phyloP scores from a whole-genome alignment of 2,888 invertebrate genomes.

The Leptopilina myrica region DNA sequence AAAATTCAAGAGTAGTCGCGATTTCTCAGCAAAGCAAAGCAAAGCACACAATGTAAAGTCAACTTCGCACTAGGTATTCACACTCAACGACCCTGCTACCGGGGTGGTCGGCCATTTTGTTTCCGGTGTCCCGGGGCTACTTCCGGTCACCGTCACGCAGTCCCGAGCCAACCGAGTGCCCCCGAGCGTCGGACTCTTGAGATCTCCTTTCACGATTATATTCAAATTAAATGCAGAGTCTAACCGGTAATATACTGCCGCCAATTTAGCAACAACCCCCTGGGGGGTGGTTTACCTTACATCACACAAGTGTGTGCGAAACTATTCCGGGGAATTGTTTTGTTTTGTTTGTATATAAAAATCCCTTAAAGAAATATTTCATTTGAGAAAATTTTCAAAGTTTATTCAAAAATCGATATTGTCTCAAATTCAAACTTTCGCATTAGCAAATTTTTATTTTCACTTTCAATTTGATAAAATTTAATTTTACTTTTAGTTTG shows the following conservation, averaged over 20 bases:
- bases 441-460: no score
- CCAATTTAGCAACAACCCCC: slow-evolving; percentile 76
- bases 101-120: slow-evolving; percentile 71
- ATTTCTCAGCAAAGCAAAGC: slow-evolving; percentile 61
- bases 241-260: slow-evolving; percentile 76
- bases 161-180: slow-evolving; percentile 69
- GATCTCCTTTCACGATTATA: slow-evolving; percentile 75
- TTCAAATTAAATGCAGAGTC: slow-evolving; percentile 76
- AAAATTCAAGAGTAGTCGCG: slow-evolving; percentile 55
- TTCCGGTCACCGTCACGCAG: slow-evolving; percentile 76
- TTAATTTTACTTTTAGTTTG: no score
- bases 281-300: slow-evolving; percentile 70
- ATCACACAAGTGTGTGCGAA: slow-evolving; percentile 57
- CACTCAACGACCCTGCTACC: slow-evolving; percentile 54
- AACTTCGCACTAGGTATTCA: slow-evolving; percentile 64
- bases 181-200: slow-evolving; percentile 65
- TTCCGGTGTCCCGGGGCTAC: slow-evolving; percentile 75
- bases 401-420: no score
- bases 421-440: no score
- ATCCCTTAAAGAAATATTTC: no score
- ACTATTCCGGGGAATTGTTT: slow-evolving; percentile 53
- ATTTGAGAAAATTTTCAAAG: no score
- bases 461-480: no score
- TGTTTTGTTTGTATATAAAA: slow-evolving; percentile 45
- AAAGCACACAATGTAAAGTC: slow-evolving; percentile 66